These are phyloP conservation scores for Drosophila serrata DNA, from an alignment of 1,140 invertebrate genomes.

Conservation along the genomic window DNA sequence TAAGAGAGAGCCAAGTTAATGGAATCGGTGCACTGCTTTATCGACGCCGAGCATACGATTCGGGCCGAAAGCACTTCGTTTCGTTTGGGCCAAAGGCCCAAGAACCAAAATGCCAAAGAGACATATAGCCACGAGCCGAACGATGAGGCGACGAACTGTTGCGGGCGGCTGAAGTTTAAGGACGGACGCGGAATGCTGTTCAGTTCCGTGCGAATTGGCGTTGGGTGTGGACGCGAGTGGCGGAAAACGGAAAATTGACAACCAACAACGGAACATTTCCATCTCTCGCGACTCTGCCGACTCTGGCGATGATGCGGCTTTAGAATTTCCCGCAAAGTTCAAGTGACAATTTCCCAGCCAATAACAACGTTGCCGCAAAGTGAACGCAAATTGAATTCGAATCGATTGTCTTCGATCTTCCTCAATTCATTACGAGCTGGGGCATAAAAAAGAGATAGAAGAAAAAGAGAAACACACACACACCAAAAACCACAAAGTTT, in stretches of 20 bases:
- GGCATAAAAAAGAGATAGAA: neutral
- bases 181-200: constrained; percentile 52
- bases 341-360: constrained; percentile 56
- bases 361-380: constrained; percentile 26
- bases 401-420: constrained; percentile 42
- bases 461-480: neutral
- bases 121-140: constrained; percentile 1
- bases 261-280: constrained; percentile 16
- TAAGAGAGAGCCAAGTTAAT: constrained; percentile 31
- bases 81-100: constrained; percentile 14
- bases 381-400: constrained; percentile 40
- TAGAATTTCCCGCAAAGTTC: constrained; percentile 42
- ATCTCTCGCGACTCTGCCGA: constrained; percentile 16
- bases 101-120: constrained; percentile 2
- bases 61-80: constrained; percentile 1
- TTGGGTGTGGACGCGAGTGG: constrained; percentile 54
- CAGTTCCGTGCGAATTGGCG: constrained; percentile 56
- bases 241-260: constrained; percentile 20
- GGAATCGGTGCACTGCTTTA: constrained; percentile 52
- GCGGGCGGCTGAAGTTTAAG: constrained; percentile 65
- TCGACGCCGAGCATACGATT: constrained; percentile 52
- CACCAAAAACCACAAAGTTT: constrained; percentile 29
- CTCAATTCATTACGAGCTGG: constrained; percentile 27
- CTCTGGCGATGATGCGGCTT: constrained; percentile 38
- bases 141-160: constrained; percentile 27